Base-by-base conservation (phyloP, 2,888 invertebrate species). In the Hypena proboscidalis region DNA sequence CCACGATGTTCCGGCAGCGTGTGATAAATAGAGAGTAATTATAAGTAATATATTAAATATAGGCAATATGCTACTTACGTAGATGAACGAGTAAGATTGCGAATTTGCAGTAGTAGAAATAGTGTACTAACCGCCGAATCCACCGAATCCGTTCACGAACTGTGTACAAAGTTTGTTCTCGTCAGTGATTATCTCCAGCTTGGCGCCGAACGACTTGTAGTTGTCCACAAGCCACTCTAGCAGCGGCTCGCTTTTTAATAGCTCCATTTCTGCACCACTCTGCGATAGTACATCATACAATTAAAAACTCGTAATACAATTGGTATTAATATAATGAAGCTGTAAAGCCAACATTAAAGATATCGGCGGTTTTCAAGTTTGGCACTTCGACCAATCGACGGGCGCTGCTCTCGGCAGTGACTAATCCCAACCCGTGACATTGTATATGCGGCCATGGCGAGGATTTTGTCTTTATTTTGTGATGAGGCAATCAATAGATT, bases 161-260 rank as follows among this genome's bases (percentile, higher is more conserved):
- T 99, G 99, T 43, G 99, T 99, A 43, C 99, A 99, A 93, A 99
- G 99, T 89, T 99, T 99, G 56, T 99, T 99, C 92, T 97, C 97
- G 91, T 99, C 99, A 15, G 99, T 99, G 80, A 99, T 99, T 83
- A 99, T 99, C 94, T 99, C 99, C 82, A 99, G 92, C 27, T 98
- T 98, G 70, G 99, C 98, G 77, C 99, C 98, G 90, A 98, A 99
- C 65, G 95, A 97, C 92, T 99, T 99, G 92, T 99, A 99, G 89
- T 98, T 99, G 92, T 99, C 99, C 37, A 99, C 99, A 71, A 99
- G 94, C 99, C 99, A 99, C 92, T 99, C 99, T 54, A 99, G 93
- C 51, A 99, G 92, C 33, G 99, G 97, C 92, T 98, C 97, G 83
- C 97, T 97, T 84, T 99, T 99, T 41, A 98, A 96, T 80, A 99